Evolutionary conservation across 2,888 invertebrate species (phyloP), one percentile per base, ranked within the genome.

Genomic region (Drosophila picticornis): DNA sequence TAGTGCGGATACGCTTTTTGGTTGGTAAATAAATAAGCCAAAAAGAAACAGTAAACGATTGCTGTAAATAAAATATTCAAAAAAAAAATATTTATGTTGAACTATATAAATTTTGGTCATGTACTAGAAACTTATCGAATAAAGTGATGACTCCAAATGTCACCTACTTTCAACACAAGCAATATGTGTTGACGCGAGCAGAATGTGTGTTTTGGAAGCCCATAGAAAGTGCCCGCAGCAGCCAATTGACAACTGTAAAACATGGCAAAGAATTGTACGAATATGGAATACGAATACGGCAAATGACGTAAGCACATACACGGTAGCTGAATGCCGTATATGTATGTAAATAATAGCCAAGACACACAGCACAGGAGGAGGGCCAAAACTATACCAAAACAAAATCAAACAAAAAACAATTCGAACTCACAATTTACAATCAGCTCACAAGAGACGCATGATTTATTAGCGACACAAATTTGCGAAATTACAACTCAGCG

Each of bases 221-320:
- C 38, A 65, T 63, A 62, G 64, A 50, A 59, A 60, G 58, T 66
- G 34, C 43, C 55, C 59, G 61, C 78, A 78, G 69, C 69, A 69
- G 66, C 76, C 84, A 71, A 85, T 86, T 85, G 89, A 87, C 85
- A 85, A 89, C 82, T 81, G 84, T 86, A 84, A 87, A 81, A 89
- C 87, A 84, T 84, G 74, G 74, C 82, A 82, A 88, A 76, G 75
- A 77, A 71, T 38, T 73, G 72, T 84, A 72, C 53, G 60, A 64
- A 75, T 67, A 75, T 51, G 72, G 68, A 52, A 59, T 69, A 50
- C 63, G 11, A 25, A 46, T 25, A 71, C 60, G 61, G 73, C 69
- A 69, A 75, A 85, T 86, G 89, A 86, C 88, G 85, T 86, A 89
- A 85, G 89, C 87, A 53, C 62, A 19, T n/a, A 19, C 22, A 67